Evolutionary conservation across 92 coral and sea anemone genomes (phyloP).

Genomic region (Palythoa grandiflora): DNA sequence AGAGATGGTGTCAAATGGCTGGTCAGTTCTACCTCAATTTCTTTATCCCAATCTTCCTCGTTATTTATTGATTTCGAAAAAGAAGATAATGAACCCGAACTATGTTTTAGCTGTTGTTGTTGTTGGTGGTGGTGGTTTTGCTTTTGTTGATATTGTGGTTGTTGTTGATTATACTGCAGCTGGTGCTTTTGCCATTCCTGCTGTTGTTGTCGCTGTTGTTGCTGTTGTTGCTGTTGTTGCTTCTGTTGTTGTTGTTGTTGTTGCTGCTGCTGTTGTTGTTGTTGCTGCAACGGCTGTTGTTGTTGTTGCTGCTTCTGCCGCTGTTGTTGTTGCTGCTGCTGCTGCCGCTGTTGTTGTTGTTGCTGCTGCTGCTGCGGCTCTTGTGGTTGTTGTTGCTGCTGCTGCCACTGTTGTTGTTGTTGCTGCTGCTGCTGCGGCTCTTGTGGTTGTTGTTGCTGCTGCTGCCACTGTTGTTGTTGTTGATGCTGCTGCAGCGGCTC

Average conservation of each 20-base stretch:
- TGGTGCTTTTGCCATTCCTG: not conserved
- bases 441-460: not conserved
- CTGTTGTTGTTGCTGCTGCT: not conserved
- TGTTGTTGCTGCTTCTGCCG: not conserved
- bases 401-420: not conserved
- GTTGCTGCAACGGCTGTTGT: constrained; percentile 12
- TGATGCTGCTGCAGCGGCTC: not conserved
- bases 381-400: not conserved
- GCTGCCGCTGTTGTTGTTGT: not conserved
- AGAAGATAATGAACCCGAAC: not conserved
- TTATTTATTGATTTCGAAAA: not conserved
- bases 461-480: not conserved
- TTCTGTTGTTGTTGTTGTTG: not conserved
- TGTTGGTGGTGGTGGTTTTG: constrained; percentile 10
- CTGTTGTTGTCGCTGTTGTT: not conserved
- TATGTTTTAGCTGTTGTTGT: not conserved
- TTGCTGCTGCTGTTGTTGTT: not conserved
- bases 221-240: not conserved
- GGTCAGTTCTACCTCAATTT: not conserved
- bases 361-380: not conserved
- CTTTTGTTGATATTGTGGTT: constrained; percentile 5
- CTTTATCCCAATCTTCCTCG: constrained; percentile 42
- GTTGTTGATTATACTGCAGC: not conserved
- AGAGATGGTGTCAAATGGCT: not conserved
- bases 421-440: constrained; percentile 10